Percentiles rank a stretch among this genome's conserved stretches.
Conservation (phyloP, 2,797 vertebrate genomes). For the Salmo trutta region DNA sequence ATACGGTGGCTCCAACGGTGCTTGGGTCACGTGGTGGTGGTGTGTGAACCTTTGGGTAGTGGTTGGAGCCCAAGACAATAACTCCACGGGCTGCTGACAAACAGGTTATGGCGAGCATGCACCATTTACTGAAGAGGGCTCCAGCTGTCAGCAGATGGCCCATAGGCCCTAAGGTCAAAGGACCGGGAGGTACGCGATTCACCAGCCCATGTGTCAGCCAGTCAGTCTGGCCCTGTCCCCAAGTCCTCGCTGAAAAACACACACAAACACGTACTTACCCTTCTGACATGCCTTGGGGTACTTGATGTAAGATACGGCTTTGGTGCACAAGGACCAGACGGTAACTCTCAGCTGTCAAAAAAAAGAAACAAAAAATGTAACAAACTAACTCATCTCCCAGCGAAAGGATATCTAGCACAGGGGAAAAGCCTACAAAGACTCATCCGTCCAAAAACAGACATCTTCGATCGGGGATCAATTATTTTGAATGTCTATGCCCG, state of each 20-base stretch:
- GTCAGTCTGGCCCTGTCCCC: slow-evolving; percentile 47
- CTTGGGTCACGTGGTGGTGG: slow-evolving; percentile 35
- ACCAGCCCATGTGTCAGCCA: slow-evolving; percentile 41
- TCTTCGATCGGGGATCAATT: slow-evolving; percentile 16
- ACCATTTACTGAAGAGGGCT: slow-evolving; percentile 64
- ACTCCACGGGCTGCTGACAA: slow-evolving; percentile 72
- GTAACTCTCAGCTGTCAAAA: slow-evolving; percentile 89
- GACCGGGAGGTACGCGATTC: slow-evolving; percentile 49
- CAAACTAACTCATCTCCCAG: slow-evolving; percentile 27
- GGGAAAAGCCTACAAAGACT: slow-evolving; percentile 17
- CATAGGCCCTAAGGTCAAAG: slow-evolving; percentile 61
- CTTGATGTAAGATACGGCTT: slow-evolving; percentile 98
- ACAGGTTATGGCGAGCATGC: slow-evolving; percentile 71
- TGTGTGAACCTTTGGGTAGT: slow-evolving; percentile 44
- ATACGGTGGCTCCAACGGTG: slow-evolving; percentile 44
- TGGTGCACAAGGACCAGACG: slow-evolving; percentile 96
- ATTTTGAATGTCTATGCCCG: background rate
- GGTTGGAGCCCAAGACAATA: slow-evolving; percentile 64
- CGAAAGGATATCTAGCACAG: slow-evolving; percentile 13
- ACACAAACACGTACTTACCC: slow-evolving; percentile 77
- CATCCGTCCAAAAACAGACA: background rate
- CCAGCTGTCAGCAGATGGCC: slow-evolving; percentile 72
- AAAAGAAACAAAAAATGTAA: slow-evolving; percentile 26
- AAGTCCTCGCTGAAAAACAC: background rate
- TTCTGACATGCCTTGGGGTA: slow-evolving; percentile 96